Base-by-base conservation (phyloP, 2,797 vertebrate genomes). In the Spinus olivaceus region DNA sequence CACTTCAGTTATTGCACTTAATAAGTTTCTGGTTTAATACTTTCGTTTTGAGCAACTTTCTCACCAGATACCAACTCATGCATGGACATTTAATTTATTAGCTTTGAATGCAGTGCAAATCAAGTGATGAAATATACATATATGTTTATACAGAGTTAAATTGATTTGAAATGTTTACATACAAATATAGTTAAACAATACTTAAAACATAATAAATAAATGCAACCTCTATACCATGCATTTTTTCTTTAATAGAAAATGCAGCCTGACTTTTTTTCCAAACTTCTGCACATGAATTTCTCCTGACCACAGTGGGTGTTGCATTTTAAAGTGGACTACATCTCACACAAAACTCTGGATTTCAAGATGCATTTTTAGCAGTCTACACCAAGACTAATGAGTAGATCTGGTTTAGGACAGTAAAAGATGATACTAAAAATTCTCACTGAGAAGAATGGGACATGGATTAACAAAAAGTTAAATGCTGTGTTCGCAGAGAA, bases 141-240 rank as follows among this genome's bases (percentile, higher is more conserved):
- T 11, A 20, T 47, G 2, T 30, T 3, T 47, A 32, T 5, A 35
- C 3, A 50, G 2, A 63, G 5, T 44, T 44, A 33, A 25, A 50
- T 2, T 16, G 19, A 11, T 6, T 21, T 7, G 33, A 37, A 25
- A 46, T 39, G 21, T 46, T 27, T 46, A 32, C 23, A 30, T 16
- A 57, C 5, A 39, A 50, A 30, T 22, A 63, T 1, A 25, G 4
- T 15, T 63, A 74, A 78, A 32, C 1, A 63, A 32, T 13, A 42
- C 18, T 19, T 77, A 71, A 59, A 74, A 28, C 1, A 12, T 35
- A 49, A 21, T 56, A 27, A 67, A 28, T 28, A 82, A 80, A 92
- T 41, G 12, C 10, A 56, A 37, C 7, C 10, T 56, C 44, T 3
- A 44, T 5, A 37, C 8, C 8, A 28, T 0, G 0, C 14, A 25